Base-by-base conservation (phyloP, 2,888 invertebrate species). In the Lottia gigantea region DNA sequence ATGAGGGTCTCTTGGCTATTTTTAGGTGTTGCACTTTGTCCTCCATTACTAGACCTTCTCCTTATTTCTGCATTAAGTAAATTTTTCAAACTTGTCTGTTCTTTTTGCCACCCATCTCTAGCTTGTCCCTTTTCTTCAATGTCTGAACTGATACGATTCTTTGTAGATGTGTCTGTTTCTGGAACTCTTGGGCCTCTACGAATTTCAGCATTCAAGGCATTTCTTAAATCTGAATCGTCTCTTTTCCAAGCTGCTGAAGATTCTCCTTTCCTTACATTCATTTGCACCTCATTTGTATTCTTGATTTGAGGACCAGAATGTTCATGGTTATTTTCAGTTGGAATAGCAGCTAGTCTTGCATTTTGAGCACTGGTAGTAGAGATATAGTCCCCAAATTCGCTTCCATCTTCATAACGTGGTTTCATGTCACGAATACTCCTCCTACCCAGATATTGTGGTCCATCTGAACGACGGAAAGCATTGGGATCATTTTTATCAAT, bases 1-100 rank as follows among this genome's bases (percentile, higher is more conserved):
- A 73, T 73, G 16, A 71, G 47, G 46, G 73, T 73, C 45, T 73
- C 73, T 63, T 73, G 19, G 19, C 55, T 55, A 23, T n/a, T 14
- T 40, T 72, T 64, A 40, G 40, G 40, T 40, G 40, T 40, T 11
- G 19, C 55, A 11, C 46, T 26, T 23, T 55, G 46, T 25, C 25
- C 46, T 8, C 61, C 55, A 12, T 25, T 31, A 46, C 67, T 40
- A 16, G 40, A 46, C 12, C 71, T 31, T 25, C 68, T 68, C 23
- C 69, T 64, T 23, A 67, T 70, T 16, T 62, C 45, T 15, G n/a
- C 55, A 8, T 61, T 47, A 14, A 64, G 64, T 11, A 55, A 55
- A 16, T 70, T 45, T 31, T 62, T 66, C 23, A 62, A 66, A 31
- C 11, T 45, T 16, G 62, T 61, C 16, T 26, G 46, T 26, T 65